Evolutionary conservation across 2,113 vertebrate genomes (phyloP).

Genomic region (Myrmecobius fasciatus): DNA sequence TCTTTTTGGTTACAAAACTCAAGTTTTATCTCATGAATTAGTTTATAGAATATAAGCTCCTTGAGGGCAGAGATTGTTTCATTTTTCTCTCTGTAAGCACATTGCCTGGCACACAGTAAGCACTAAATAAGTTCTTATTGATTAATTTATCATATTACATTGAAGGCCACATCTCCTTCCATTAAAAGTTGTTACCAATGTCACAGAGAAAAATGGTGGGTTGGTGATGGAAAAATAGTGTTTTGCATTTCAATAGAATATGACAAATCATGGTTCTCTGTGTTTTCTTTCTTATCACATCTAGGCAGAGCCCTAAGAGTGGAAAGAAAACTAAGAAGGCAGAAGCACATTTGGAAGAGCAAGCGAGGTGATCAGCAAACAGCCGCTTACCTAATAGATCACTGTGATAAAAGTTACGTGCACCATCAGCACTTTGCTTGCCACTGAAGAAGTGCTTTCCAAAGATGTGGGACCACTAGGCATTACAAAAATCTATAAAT

Average conservation of each 20-base stretch:
- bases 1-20: neutral
- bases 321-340: conserved; percentile 47
- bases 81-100: neutral
- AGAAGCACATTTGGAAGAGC: conserved; percentile 75
- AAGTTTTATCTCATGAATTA: neutral
- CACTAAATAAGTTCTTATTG: neutral
- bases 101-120: neutral
- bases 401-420: conserved; percentile 81
- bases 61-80: neutral
- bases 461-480: conserved; percentile 58
- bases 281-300: conserved; percentile 44
- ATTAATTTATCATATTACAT: neutral
- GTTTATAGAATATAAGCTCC: neutral
- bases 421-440: conserved; percentile 80
- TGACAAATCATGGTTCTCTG: neutral
- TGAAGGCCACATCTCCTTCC: neutral
- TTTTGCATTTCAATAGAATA: conserved; percentile 22
- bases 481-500: conserved; percentile 53
- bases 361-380: conserved; percentile 75
- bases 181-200: neutral
- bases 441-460: conserved; percentile 72
- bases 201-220: neutral
- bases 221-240: neutral
- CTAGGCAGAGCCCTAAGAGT: conserved; percentile 78
- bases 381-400: conserved; percentile 81